Conservation (phyloP, 2,888 invertebrate genomes). For the Dicyrtoma fusca region DNA sequence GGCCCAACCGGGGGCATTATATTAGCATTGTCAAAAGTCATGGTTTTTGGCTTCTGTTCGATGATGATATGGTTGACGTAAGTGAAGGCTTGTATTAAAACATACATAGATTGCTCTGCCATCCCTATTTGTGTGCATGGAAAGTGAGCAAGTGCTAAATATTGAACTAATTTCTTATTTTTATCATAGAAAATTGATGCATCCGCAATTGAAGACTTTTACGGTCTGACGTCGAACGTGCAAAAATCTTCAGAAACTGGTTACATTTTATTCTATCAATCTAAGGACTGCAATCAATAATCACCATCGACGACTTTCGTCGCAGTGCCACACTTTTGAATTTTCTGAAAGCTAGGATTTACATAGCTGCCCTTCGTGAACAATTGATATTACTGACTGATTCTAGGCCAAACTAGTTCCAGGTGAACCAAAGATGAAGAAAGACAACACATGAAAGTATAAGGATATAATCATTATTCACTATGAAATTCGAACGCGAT, state of each 20-base stretch:
- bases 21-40: slow-evolving; percentile 99
- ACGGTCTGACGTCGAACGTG: slow-evolving; percentile 96
- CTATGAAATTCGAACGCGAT: not conserved
- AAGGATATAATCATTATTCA: not conserved
- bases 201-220: slow-evolving; percentile 98
- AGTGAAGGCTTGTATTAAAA: slow-evolving; percentile 57
- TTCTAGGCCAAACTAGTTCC: slow-evolving; percentile 30
- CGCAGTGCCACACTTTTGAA: not conserved
- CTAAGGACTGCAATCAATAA: slow-evolving; percentile 66
- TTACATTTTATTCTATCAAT: slow-evolving; percentile 99
- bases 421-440: slow-evolving; percentile 29
- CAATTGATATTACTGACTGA: slow-evolving; percentile 29
- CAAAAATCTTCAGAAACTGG: slow-evolving; percentile 99
- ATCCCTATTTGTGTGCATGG: not conserved
- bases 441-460: slow-evolving; percentile 23
- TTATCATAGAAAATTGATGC: slow-evolving; percentile 94
- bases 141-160: not conserved
- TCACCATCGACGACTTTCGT: slow-evolving; percentile 17
- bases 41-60: slow-evolving; percentile 98
- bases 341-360: slow-evolving; percentile 12
- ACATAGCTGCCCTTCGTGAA: slow-evolving; percentile 15
- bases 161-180: slow-evolving; percentile 44
- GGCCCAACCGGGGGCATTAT: slow-evolving; percentile 98
- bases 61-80: slow-evolving; percentile 99
- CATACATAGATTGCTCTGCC: not conserved